Evolutionary conservation across 2,113 vertebrate species (phyloP).

Genomic region (Paradoxurus hermaphroditus): DNA sequence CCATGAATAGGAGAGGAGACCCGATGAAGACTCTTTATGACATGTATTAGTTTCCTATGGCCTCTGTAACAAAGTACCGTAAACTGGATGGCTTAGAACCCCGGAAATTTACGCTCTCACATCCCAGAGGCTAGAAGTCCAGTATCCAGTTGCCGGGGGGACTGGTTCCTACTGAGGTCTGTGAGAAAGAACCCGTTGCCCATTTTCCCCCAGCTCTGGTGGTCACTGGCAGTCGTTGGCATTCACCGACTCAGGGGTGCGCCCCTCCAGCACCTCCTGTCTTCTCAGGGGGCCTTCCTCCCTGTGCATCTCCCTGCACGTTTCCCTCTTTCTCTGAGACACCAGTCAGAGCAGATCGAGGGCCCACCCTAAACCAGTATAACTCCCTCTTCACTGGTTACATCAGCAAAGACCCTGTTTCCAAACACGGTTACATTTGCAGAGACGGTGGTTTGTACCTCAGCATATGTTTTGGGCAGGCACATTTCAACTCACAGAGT

Average conservation of each 20-base stretch:
- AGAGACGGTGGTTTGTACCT: not conserved
- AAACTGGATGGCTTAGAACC: not conserved
- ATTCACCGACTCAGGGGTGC: accelerated
- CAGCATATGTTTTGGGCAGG: not conserved
- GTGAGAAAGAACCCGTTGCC: not conserved
- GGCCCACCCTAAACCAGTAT: not conserved
- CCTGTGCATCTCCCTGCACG: not conserved
- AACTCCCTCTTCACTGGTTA: not conserved
- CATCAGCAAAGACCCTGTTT: not conserved
- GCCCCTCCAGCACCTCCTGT: not conserved
- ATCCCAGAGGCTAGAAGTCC: not conserved
- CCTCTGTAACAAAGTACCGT: not conserved
- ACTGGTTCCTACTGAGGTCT: not conserved
- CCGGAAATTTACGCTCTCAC: not conserved
- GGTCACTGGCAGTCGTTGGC: accelerated
- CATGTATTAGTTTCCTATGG: not conserved
- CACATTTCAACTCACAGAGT: not conserved
- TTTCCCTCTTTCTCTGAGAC: not conserved
- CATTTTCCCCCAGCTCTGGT: too few relatives aligned
- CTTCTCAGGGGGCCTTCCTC: not conserved
- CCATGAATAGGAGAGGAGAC: not conserved
- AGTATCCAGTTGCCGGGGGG: accelerated
- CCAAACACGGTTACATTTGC: not conserved
- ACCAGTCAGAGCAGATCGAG: not conserved
- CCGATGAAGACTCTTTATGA: not conserved